phyloP scores from a whole-genome alignment of 2,113 vertebrate genomes.

The Aptenodytes forsteri region DNA sequence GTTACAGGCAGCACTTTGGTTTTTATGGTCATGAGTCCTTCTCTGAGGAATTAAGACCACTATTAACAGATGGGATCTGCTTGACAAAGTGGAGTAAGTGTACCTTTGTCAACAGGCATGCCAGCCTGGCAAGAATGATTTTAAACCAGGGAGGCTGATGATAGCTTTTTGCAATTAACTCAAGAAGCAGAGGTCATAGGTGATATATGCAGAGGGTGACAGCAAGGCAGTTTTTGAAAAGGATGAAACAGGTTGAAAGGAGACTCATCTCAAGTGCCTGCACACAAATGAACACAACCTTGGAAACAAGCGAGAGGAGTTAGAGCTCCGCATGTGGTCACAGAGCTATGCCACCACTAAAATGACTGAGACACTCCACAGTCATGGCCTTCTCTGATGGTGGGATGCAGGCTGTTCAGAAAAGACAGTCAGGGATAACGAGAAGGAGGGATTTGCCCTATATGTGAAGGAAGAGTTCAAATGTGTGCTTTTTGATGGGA shows the following conservation, averaged over 20 bases:
- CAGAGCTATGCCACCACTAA: background rate
- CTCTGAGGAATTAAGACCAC: background rate
- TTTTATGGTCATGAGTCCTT: background rate
- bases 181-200: background rate
- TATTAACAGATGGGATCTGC: background rate
- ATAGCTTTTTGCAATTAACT: background rate
- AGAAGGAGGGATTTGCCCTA: background rate
- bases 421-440: background rate
- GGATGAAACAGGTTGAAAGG: background rate
- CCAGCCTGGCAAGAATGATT: background rate
- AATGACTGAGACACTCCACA: background rate
- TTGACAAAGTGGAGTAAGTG: background rate
- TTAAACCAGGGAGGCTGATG: background rate
- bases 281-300: background rate
- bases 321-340: background rate
- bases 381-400: background rate
- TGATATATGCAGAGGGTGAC: background rate
- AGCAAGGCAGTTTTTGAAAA: background rate
- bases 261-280: background rate
- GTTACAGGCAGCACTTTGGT: background rate
- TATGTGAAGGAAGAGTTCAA: background rate
- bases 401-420: background rate
- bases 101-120: background rate
- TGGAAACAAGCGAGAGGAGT: background rate
- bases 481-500: background rate